Conservation (phyloP, 2,113 vertebrate genomes). For the Pluvialis apricaria region DNA sequence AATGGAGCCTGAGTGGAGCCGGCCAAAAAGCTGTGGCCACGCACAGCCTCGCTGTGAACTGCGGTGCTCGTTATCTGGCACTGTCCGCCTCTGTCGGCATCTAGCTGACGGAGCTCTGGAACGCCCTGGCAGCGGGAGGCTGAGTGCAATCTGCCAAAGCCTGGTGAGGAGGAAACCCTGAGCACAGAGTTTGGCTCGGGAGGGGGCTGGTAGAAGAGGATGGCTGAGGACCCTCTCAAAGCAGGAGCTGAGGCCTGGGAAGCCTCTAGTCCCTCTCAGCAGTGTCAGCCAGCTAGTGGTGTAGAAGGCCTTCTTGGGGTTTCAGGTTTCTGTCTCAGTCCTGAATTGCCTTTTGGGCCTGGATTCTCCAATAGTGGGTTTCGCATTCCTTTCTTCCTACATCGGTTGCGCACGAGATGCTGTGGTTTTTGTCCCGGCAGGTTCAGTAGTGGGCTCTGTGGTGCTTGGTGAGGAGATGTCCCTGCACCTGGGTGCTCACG, state of each 20-base stretch:
- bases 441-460: not conserved
- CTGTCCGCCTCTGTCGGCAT: not conserved
- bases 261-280: not conserved
- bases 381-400: not conserved
- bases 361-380: not conserved
- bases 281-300: not conserved
- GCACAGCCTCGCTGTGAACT: not conserved
- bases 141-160: not conserved
- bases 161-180: not conserved
- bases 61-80: not conserved
- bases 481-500: too few species aligned
- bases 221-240: not conserved
- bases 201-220: not conserved
- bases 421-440: too few species aligned
- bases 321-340: not conserved
- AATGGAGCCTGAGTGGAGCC: too few species aligned
- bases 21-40: not conserved
- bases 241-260: not conserved
- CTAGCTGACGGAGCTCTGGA: not conserved
- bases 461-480: not conserved
- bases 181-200: not conserved
- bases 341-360: not conserved
- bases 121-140: not conserved
- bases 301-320: not conserved
- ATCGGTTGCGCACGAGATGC: not conserved